Conservation (phyloP, 2,113 vertebrate genomes). For the Neolamprologus sp. region DNA sequence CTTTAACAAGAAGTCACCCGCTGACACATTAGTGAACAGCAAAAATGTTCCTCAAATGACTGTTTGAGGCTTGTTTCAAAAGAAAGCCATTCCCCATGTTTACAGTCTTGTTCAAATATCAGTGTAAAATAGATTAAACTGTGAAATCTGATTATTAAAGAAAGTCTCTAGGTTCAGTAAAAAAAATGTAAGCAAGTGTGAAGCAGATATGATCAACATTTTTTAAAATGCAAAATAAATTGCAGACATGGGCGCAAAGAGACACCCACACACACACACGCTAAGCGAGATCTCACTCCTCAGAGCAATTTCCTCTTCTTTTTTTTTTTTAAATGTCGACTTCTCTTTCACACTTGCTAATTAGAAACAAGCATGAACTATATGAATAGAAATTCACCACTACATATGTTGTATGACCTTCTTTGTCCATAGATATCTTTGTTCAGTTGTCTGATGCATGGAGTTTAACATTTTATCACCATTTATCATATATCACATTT, state of each 20-base stretch:
- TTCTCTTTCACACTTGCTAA: neutral
- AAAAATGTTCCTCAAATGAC: neutral
- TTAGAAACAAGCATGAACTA: neutral
- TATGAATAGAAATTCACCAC: neutral
- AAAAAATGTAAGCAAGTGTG: neutral
- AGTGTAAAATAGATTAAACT: neutral
- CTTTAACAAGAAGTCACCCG: neutral
- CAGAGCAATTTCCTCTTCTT: neutral
- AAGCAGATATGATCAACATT: neutral
- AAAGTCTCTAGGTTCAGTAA: neutral
- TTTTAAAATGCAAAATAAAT: neutral
- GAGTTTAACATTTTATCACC: neutral
- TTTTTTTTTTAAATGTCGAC: rapidly evolving
- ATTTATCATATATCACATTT: neutral
- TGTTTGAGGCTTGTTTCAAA: neutral
- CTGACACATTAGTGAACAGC: neutral
- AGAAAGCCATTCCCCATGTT: neutral
- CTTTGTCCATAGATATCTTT: neutral
- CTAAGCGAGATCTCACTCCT: neutral
- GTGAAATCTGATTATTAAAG: neutral
- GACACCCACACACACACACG: rapidly evolving
- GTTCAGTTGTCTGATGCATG: rapidly evolving
- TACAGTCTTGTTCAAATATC: neutral
- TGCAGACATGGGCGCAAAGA: rapidly evolving
- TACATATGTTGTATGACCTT: neutral